Evolutionary conservation across 2,113 vertebrate species (phyloP).

Genomic region (Symphodus melops): DNA sequence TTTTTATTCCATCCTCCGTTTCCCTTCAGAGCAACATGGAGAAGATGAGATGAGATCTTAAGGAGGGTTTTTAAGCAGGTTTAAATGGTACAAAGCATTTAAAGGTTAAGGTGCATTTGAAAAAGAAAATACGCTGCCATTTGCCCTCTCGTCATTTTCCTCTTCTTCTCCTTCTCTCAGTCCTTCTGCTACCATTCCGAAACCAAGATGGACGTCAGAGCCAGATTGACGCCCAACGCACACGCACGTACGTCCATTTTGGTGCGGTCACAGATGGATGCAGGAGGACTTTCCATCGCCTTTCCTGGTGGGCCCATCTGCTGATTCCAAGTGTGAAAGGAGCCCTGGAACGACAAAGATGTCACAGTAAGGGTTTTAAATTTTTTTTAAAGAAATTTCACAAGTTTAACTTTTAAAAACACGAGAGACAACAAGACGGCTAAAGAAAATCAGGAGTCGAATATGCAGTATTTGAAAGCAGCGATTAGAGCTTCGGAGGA

Average conservation of each 20-base stretch:
- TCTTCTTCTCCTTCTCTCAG: too few relatives aligned
- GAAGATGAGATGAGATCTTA: not conserved
- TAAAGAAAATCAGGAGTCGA: slow-evolving; percentile 9
- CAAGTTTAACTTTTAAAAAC: not conserved
- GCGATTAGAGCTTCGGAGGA: not conserved
- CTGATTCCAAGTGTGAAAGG: not conserved
- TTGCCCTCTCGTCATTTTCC: not conserved
- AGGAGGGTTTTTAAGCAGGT: not conserved
- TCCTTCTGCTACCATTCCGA: not conserved
- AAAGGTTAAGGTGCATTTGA: not conserved
- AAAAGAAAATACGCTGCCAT: slow-evolving; percentile 1
- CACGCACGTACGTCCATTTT: slow-evolving; percentile 16
- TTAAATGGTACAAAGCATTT: not conserved
- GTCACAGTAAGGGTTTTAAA: not conserved
- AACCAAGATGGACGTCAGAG: slow-evolving; percentile 38
- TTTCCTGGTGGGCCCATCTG: slow-evolving; percentile 13
- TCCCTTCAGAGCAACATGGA: not conserved
- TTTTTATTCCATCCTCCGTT: not conserved
- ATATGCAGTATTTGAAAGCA: not conserved
- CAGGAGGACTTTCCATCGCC: not conserved
- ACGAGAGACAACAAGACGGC: not conserved
- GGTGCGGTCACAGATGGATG: slow-evolving; percentile 36
- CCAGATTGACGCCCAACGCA: not conserved
- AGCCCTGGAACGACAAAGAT: slow-evolving; percentile 47
- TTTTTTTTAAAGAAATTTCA: not conserved